These are phyloP conservation scores for Pangasius mekongensis DNA, from an alignment of 2,797 vertebrate genomes.

Conservation along the genomic window DNA sequence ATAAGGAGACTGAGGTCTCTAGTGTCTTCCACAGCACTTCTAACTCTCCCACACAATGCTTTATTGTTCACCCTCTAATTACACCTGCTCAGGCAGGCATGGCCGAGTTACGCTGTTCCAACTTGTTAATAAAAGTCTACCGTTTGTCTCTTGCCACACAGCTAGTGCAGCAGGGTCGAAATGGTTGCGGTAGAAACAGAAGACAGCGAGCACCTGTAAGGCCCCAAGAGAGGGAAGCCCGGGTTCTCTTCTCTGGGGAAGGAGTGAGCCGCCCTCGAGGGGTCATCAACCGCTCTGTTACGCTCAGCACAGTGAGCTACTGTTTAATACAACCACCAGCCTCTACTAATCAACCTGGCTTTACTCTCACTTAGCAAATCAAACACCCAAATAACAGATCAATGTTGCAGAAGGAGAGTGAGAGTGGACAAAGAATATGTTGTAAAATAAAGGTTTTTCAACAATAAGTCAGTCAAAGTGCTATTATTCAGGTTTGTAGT, in stretches of 20 bases:
- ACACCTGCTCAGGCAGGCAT: slow-evolving; percentile 72
- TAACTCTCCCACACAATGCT: slow-evolving; percentile 50
- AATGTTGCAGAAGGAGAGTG: background rate
- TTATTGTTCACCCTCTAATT: slow-evolving; percentile 67
- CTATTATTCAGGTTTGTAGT: background rate
- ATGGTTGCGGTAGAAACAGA: slow-evolving; percentile 83
- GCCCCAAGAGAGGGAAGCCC: slow-evolving; percentile 60
- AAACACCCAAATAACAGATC: background rate
- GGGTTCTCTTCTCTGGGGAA: slow-evolving; percentile 54
- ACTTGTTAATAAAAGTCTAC: slow-evolving; percentile 73
- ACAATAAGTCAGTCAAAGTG: background rate
- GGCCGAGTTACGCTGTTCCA: slow-evolving; percentile 71
- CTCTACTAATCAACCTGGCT: slow-evolving; percentile 2
- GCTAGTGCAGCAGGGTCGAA: slow-evolving; percentile 72
- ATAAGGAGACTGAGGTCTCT: slow-evolving; percentile 58
- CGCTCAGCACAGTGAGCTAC: slow-evolving; percentile 52
- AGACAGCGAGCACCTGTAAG: slow-evolving; percentile 71
- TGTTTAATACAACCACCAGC: slow-evolving; percentile 42
- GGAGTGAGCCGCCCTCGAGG: slow-evolving; percentile 33
- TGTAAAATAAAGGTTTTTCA: background rate
- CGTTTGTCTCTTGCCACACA: slow-evolving; percentile 70
- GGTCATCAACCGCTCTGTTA: slow-evolving; percentile 40
- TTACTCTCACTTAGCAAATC: background rate
- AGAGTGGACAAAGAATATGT: background rate
- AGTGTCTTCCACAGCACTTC: slow-evolving; percentile 55